Evolutionary conservation across 2,888 invertebrate species (phyloP).

Genomic region (Amphimallon solstitiale): DNA sequence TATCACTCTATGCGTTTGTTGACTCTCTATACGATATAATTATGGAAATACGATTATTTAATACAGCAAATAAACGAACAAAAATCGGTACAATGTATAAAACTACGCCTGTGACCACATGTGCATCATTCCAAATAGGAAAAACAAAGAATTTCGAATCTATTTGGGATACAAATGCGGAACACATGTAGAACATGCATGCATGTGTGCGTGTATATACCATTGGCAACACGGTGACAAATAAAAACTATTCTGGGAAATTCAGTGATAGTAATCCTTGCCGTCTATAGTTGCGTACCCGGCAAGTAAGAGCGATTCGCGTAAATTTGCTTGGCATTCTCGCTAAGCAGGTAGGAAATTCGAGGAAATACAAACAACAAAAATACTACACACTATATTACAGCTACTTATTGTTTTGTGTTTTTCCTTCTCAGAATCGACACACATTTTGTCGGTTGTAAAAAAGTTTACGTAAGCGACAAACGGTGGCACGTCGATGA

Average conservation of each 20-base stretch:
- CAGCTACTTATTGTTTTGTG: not conserved
- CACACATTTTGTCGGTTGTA: conserved; percentile 18
- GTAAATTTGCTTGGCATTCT: conserved; percentile 18
- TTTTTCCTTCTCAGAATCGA: conserved; percentile 25
- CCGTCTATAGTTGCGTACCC: conserved; percentile 12
- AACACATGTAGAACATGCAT: conserved; percentile 23
- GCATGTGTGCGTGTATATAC: not conserved
- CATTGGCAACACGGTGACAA: conserved; percentile 29
- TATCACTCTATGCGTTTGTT: too few species aligned
- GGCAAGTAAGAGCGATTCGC: conserved; percentile 16
- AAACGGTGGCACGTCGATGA: not conserved
- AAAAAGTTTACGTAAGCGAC: conserved; percentile 11
- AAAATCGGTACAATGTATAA: not conserved
- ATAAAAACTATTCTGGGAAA: conserved; percentile 29
- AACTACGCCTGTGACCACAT: not conserved
- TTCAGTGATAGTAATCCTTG: conserved; percentile 14
- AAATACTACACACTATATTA: conserved; percentile 1
- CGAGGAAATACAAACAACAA: conserved; percentile 6
- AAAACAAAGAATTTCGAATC: conserved; percentile 30
- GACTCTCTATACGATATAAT: too few species aligned
- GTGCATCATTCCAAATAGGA: conserved; percentile 5
- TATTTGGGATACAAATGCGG: conserved; percentile 33
- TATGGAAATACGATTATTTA: too few species aligned
- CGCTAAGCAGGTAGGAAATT: conserved; percentile 27
- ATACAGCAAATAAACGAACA: not conserved